Conservation (phyloP, 2,113 vertebrate species). For the Athene noctua region DNA sequence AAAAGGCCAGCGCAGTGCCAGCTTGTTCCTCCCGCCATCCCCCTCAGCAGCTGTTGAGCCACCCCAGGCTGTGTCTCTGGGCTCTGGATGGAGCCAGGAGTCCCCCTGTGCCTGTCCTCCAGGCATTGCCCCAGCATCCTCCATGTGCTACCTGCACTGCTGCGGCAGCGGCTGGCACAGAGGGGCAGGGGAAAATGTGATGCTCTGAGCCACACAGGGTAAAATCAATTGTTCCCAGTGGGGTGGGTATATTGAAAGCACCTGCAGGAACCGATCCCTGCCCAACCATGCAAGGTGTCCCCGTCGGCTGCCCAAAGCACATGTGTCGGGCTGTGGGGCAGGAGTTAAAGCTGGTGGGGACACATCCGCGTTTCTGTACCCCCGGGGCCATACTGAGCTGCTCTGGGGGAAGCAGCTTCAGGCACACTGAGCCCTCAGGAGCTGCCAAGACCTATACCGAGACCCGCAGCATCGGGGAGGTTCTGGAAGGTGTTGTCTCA, state of each 20-base stretch:
- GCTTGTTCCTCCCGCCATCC: not conserved
- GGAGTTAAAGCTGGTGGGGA: not conserved
- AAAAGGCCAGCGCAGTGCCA: not conserved
- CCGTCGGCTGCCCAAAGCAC: not conserved
- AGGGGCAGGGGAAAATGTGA: not conserved
- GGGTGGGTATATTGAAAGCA: not conserved
- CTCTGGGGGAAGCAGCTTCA: rapidly evolving
- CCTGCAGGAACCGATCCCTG: not conserved
- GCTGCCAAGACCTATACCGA: not conserved
- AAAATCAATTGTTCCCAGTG: not conserved
- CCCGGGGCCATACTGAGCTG: rapidly evolving
- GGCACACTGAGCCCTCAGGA: not conserved
- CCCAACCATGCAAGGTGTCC: not conserved
- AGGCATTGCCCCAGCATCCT: not conserved
- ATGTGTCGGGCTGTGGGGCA: not conserved
- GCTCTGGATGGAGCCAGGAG: not conserved
- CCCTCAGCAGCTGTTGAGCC: not conserved
- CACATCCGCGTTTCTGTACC: not conserved
- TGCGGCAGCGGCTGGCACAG: not conserved
- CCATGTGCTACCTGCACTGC: not conserved
- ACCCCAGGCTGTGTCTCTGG: not conserved
- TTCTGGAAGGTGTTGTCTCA: not conserved
- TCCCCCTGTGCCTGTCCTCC: not conserved
- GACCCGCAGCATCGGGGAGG: not conserved
- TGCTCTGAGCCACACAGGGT: not conserved